Conservation (phyloP, 2,888 invertebrate species). For the Camptogramma bilineatum region DNA sequence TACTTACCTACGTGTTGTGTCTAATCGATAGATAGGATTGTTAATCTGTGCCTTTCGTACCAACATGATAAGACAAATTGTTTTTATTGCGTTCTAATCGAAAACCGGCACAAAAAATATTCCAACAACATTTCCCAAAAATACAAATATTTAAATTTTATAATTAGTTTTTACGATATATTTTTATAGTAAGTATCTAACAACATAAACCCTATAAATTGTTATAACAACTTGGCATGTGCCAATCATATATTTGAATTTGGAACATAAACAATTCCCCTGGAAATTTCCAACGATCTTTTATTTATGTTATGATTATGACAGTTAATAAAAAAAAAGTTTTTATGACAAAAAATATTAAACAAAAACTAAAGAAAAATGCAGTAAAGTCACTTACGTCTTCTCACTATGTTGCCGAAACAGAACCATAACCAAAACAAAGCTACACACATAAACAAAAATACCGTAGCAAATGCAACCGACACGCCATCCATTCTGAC, state of each 20-base stretch:
- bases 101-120: conserved; percentile 5
- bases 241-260: too few species aligned
- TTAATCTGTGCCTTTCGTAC: conserved; percentile 13
- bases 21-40: conserved; percentile 26
- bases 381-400: conserved; percentile 61
- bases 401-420: conserved; percentile 64
- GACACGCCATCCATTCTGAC: conserved; percentile 59
- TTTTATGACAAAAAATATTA: too few species aligned
- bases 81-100: neutral
- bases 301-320: too few species aligned
- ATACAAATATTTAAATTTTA: neutral
- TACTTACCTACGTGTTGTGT: neutral
- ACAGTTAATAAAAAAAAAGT: neutral
- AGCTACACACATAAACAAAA: conserved; percentile 65
- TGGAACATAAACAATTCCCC: too few species aligned
- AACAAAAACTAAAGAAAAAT: neutral
- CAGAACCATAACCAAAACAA: conserved; percentile 78
- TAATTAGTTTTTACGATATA: too few species aligned
- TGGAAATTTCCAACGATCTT: too few species aligned
- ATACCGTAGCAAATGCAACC: conserved; percentile 52
- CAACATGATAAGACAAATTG: conserved; percentile 10
- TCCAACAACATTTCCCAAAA: neutral
- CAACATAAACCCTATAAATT: too few species aligned
- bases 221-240: too few species aligned
- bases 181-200: too few species aligned